Conservation (phyloP, 2,113 vertebrate genomes). For the Erpornis zantholeuca region DNA sequence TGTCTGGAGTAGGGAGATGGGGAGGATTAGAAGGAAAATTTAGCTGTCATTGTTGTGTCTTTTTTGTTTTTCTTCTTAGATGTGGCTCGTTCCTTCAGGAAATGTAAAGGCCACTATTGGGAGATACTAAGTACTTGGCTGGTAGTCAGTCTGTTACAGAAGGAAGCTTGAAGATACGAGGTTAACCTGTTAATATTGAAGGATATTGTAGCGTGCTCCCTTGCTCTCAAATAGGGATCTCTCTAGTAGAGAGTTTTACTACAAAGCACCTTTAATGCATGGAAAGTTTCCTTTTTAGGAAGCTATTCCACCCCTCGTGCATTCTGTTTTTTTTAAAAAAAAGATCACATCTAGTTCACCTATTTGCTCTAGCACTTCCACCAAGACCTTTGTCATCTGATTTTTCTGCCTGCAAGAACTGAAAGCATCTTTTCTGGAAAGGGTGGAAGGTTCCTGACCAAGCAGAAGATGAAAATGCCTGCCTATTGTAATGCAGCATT, state of each 20-base stretch:
- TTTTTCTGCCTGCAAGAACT: background rate
- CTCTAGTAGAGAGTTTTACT: background rate
- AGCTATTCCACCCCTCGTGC: accelerated
- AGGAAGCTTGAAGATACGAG: background rate
- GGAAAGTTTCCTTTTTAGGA: background rate
- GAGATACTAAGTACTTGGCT: accelerated
- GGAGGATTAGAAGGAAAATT: background rate
- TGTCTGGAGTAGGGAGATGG: background rate
- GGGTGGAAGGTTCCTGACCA: background rate
- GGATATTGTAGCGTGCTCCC: background rate
- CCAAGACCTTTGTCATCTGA: background rate
- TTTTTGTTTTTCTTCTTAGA: background rate
- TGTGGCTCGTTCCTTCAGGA: background rate
- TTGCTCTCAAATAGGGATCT: background rate
- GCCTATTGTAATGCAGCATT: background rate
- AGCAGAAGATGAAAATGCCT: background rate
- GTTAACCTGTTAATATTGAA: background rate
- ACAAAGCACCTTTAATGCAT: background rate
- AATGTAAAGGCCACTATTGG: background rate
- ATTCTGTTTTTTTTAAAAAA: background rate
- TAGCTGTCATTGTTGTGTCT: background rate
- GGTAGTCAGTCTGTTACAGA: background rate
- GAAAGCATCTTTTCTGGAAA: background rate
- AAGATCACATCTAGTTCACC: background rate
- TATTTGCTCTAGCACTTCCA: background rate